These are phyloP conservation scores for Pristionchus fissidentatus DNA, from an alignment of 2,888 invertebrate species.

Conservation along the genomic window DNA sequence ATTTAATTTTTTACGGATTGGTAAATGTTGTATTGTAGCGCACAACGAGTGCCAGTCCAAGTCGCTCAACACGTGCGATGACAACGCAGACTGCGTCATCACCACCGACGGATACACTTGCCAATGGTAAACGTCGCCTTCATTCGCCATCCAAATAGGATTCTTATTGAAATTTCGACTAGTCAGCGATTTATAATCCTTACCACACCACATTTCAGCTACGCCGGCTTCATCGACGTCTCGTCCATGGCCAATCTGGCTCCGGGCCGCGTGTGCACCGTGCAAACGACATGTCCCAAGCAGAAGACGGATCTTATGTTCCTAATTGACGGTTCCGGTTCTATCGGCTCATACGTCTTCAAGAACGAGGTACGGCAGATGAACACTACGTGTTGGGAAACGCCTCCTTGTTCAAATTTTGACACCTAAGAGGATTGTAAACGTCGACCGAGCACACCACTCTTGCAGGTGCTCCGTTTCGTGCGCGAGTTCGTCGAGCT, in stretches of 20 bases:
- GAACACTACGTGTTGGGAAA: not conserved
- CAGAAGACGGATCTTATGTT: constrained; percentile 75
- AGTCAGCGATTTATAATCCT: not conserved
- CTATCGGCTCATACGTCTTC: constrained; percentile 75
- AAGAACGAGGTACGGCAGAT: constrained; percentile 71
- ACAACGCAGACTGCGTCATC: constrained; percentile 75
- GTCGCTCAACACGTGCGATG: constrained; percentile 74
- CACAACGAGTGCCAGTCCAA: constrained; percentile 73
- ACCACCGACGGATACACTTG: constrained; percentile 74
- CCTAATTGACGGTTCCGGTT: constrained; percentile 75
- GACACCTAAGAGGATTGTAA: no score
- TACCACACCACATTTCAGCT: constrained; percentile 56
- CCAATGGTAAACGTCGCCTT: constrained; percentile 52
- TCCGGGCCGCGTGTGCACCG: constrained; percentile 75
- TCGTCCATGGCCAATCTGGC: constrained; percentile 72
- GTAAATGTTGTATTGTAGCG: constrained; percentile 55
- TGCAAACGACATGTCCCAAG: constrained; percentile 74
- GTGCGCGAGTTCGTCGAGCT: constrained; percentile 75
- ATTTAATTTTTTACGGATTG: not conserved
- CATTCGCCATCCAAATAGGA: not conserved
- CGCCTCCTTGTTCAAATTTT: no score
- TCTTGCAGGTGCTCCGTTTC: constrained; percentile 71
- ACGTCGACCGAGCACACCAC: no score
- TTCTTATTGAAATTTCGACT: not conserved
- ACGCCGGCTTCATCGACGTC: constrained; percentile 75